Base-by-base conservation (phyloP, 1,140 invertebrate genomes). In the Chionoecetes opilio region DNA sequence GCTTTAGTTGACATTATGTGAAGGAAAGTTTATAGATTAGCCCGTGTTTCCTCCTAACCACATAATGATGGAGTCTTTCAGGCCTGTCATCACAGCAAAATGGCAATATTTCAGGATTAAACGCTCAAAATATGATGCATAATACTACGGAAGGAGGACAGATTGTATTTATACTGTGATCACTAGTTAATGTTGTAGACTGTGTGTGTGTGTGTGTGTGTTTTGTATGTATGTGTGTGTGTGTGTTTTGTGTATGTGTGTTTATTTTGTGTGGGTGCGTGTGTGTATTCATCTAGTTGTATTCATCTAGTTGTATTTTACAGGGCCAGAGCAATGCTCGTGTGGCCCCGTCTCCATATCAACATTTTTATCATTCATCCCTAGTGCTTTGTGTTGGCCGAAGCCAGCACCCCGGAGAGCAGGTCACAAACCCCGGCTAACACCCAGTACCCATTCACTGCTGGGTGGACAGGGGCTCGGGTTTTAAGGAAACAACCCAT, bases 161-260 rank as follows among this genome's bases (percentile, higher is more conserved):
- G n/a, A n/a, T n/a, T 75, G 11, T 75, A 21, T 75, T 75, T 75
- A 26, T n/a, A n/a, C 63, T 46, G n/a, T n/a, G 46, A n/a, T 75
- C 21, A 75, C 21, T 21, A 75, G 63, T 26, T 75, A n/a, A 75
- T n/a, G 46, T 53, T 9, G 2, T 53, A n/a, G 63, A n/a, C 21
- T 75, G 63, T 75, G 63, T 75, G 63, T 75, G 63, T 75, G 63
- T 75, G 63, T 75, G 63, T 75, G 63, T 75, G 63, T 75, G 63
- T 75, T 0, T n/a, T 75, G 63, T 75, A 26, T 75, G 63, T 75
- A 26, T 75, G 63, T 75, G 63, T 75, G 63, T 75, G 63, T 75
- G 63, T 75, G 63, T 75, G 63, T n/a, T n/a, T 17, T 75, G n/a
- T 75, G 63, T 75, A 26, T 75, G 63, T 75, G 63, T 75, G 63